Evolutionary conservation across 2,888 invertebrate species (phyloP), one percentile per base, ranked within the genome.

Genomic region (Epiblema foenella): DNA sequence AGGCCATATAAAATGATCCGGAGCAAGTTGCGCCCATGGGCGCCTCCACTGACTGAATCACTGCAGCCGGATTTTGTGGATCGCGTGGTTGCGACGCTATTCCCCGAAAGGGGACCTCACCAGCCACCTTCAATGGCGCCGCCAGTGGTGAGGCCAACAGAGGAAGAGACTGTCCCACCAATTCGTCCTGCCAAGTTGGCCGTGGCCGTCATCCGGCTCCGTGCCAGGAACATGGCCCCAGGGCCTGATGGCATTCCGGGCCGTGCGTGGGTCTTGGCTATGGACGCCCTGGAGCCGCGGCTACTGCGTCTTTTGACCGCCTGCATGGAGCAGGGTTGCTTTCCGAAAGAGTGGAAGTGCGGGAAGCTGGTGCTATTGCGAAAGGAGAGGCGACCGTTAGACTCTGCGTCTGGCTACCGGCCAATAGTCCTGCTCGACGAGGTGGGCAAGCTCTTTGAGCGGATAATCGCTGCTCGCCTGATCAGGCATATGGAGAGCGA

Each of bases 191-290:
- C 20, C 9, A 37, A 58, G 17, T 37, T 58, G 9, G 8, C 17
- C 17, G 57, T 33, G n/a, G 57, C 57, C 10, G n/a, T 58, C 33
- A n/a, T 17, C 9, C 58, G 58, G 5, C 58, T 58, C 17, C 15
- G 58, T 17, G 58, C 58, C 33, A 58, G n/a, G 11, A 33, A 58
- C 37, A 54, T 24, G 29, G 54, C 54, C 24, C 54, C n/a, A n/a
- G n/a, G 60, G 10, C 60, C 64, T 8, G 77, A 77, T 17, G 77
- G 76, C 1, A 62, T 75, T 2, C 77, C 73, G 0, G 75, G 69
- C 2, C 68, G 74, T n/a, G n/a, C n/a, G n/a, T 51, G 66, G 72
- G 69, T 33, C 0, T 15, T 75, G 2, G 68, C 75, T 0, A 49
- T 73, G 15, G 49, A 67, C 2, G 33, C 29, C 8, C 18, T 77